Conservation (phyloP, 2,888 invertebrate genomes). For the Cryptosula pallasiana region DNA sequence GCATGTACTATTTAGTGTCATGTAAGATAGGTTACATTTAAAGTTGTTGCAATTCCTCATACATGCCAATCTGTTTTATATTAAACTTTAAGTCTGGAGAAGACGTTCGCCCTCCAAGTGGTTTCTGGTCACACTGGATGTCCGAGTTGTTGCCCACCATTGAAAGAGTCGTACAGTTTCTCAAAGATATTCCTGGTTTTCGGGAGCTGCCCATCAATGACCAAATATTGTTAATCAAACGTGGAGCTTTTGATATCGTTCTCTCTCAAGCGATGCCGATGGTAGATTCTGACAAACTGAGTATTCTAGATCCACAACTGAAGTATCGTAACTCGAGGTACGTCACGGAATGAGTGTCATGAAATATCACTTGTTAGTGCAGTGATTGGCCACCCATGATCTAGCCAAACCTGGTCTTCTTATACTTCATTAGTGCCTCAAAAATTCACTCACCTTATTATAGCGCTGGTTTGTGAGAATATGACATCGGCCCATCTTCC, state of each 20-base stretch:
- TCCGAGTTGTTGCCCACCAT: slow-evolving; percentile 49
- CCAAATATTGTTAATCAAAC: slow-evolving; percentile 52
- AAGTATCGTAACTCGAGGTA: slow-evolving; percentile 22
- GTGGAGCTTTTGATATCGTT: slow-evolving; percentile 52
- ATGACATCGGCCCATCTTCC: too few relatives aligned
- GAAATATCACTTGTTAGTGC: too few relatives aligned
- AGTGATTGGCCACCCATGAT: too few relatives aligned
- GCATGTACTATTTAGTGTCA: too few relatives aligned
- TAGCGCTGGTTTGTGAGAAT: too few relatives aligned
- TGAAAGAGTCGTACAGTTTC: slow-evolving; percentile 49
- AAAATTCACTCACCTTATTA: too few relatives aligned
- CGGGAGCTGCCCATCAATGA: slow-evolving; percentile 46
- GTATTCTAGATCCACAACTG: slow-evolving; percentile 22
- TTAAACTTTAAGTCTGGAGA: neutral
- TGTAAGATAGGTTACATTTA: too few relatives aligned
- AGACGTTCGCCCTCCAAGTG: slow-evolving; percentile 28
- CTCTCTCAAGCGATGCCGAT: slow-evolving; percentile 43
- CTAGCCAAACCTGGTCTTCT: too few relatives aligned
- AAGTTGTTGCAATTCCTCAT: too few relatives aligned
- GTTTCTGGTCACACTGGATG: slow-evolving; percentile 44
- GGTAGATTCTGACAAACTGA: slow-evolving; percentile 28
- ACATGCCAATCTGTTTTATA: too few relatives aligned
- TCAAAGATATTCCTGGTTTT: slow-evolving; percentile 51
- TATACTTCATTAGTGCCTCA: too few relatives aligned
- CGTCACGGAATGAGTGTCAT: too few relatives aligned